Conservation (phyloP, 2,113 vertebrate species). For the Motacilla alba region DNA sequence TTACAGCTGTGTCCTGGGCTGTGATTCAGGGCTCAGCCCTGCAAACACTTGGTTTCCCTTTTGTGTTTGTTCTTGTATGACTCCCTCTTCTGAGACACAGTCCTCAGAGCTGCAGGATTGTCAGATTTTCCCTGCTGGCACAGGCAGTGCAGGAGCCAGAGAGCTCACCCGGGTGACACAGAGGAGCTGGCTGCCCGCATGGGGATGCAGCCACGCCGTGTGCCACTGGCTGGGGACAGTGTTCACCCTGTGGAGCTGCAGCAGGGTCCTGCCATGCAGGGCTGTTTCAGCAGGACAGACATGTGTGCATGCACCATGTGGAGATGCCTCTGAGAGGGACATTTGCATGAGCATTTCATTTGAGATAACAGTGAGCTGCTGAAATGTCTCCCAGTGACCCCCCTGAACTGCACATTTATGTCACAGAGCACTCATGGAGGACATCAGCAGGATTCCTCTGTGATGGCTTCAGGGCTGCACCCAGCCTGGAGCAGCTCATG, state of each 20-base stretch:
- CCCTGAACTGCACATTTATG: neutral
- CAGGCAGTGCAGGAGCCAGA: neutral
- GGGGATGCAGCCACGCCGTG: neutral
- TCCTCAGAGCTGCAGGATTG: neutral
- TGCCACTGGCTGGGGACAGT: neutral
- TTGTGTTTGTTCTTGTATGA: neutral
- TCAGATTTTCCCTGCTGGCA: neutral
- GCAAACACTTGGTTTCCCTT: neutral
- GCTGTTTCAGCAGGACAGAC: neutral
- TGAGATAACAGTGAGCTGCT: neutral
- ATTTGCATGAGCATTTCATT: neutral
- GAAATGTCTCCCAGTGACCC: neutral
- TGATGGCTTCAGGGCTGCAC: neutral
- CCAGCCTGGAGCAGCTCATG: fast-evolving
- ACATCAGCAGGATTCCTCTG: neutral
- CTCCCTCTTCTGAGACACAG: neutral
- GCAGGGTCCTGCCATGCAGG: neutral
- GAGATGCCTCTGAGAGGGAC: neutral
- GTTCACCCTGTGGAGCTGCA: neutral
- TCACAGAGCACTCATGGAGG: neutral
- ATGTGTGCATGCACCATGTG: neutral
- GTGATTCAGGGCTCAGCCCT: neutral
- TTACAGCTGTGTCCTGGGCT: neutral
- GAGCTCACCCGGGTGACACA: neutral
- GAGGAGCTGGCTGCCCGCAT: neutral